Base-by-base conservation (phyloP, 2,113 vertebrate species). In the Lagenorhynchus albirostris region DNA sequence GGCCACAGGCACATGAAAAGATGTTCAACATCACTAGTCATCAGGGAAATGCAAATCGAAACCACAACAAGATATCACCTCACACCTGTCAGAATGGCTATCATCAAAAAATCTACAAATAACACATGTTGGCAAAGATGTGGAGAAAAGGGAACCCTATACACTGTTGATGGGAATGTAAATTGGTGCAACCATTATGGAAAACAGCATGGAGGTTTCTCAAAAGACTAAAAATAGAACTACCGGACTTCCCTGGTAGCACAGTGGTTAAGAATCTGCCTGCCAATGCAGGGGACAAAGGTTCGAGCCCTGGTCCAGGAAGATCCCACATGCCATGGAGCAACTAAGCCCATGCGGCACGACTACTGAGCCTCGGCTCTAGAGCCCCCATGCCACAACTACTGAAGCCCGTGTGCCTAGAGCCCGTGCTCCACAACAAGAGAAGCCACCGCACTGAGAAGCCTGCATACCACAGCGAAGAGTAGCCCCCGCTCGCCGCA, bases 361-460 rank as follows among this genome's bases (percentile, higher is more conserved):
- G 50, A 53, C 5, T 53, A 53, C 50, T 53, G 50, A 53, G 50
- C 50, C 50, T 53, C 4, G 1, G 50, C 50, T 53, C 50, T 53
- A 53, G 50, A 53, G 50, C 15, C 50, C 15, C 0, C 5, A 0
- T 0, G 50, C 50, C 50, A 53, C 4, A 5, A 17, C 50, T 53
- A 53, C 50, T 53, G 50, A 53, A 53, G 50, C 50, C 15, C 50
- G 1, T 53, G 50, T 3, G 5, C 50, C 50, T 53, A 53, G 50
- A 53, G 50, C 50, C 50, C 15, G 1, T 53, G 50, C 50, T 53
- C 50, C 50, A 53, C 50, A 53, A 53, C 50, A 53, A 5, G 50
- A 53, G 4, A 53, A 53, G 50, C 50, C 14, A 53, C 50, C 4
- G 4, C 50, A 53, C 50, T 53, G 50, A 53, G 50, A 53, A 53